phyloP scores from a whole-genome alignment of 2,888 invertebrate genomes.

The Hypercompe scribonia region DNA sequence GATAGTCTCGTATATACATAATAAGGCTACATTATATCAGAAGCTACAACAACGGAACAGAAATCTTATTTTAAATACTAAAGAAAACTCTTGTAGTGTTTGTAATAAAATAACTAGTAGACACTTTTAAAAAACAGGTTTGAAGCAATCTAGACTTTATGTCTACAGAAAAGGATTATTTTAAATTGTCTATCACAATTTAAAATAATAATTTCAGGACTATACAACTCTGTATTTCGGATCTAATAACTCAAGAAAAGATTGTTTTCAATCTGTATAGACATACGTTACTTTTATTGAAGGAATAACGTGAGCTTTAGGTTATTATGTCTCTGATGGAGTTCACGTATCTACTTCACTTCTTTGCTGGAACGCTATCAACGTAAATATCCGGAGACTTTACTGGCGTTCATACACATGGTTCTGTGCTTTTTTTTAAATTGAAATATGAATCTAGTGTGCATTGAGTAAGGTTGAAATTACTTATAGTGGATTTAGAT shows the following conservation, averaged over 20 bases:
- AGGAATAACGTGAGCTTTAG: conserved; percentile 72
- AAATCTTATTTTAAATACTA: not conserved
- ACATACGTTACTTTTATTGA: conserved; percentile 66
- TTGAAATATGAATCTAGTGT: conserved; percentile 29
- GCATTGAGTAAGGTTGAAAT: conserved; percentile 59
- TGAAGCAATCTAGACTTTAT: not conserved
- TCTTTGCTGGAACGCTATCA: conserved; percentile 82
- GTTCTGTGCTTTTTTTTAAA: conserved; percentile 47
- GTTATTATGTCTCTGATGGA: conserved; percentile 79
- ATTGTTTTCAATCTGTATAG: conserved; percentile 55
- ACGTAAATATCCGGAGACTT: conserved; percentile 84
- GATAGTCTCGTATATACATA: not conserved
- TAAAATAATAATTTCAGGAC: not conserved
- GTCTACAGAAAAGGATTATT: not conserved
- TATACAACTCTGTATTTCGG: not conserved
- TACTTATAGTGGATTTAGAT: conserved; percentile 35
- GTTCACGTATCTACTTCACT: conserved; percentile 82
- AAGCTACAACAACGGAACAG: not conserved
- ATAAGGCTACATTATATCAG: not conserved
- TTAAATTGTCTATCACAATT: not conserved
- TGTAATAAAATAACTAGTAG: not conserved
- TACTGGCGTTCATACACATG: conserved; percentile 53
- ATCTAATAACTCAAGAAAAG: conserved; percentile 44
- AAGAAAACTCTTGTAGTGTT: not conserved
- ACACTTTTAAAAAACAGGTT: not conserved